Percentiles rank a stretch among this genome's conserved stretches.
phyloP scores from a whole-genome alignment of 1,140 invertebrate species.

The Bombus cullumanus region DNA sequence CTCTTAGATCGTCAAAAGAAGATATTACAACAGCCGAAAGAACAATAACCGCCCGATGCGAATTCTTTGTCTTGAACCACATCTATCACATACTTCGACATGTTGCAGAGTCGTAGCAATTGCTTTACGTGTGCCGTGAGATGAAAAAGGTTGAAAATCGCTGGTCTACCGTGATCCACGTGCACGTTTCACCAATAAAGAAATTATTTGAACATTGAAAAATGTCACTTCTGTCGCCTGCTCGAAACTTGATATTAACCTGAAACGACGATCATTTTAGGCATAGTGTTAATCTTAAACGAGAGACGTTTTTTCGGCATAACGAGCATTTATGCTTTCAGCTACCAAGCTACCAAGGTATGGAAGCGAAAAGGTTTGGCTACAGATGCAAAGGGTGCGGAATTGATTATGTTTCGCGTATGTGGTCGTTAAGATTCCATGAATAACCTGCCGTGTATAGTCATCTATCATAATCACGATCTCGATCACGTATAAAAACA shows the following conservation, averaged over 20 bases:
- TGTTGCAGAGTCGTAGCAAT: no score
- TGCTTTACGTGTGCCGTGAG: no score
- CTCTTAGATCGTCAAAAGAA: no score
- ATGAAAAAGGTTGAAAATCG: no score
- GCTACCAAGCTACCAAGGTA: slow-evolving; percentile 8
- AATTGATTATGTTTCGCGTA: neutral
- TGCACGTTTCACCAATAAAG: slow-evolving; percentile 3
- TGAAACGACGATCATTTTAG: neutral
- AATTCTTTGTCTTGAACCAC: no score
- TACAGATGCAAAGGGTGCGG: slow-evolving; percentile 68
- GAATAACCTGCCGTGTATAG: neutral
- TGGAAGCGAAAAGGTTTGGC: neutral
- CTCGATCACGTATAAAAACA: neutral
- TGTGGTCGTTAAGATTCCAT: neutral
- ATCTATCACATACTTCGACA: no score
- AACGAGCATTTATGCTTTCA: slow-evolving; percentile 45
- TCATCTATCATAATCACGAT: neutral
- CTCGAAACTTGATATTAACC: neutral
- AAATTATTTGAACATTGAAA: neutral
- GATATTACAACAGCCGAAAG: no score
- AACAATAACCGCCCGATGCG: no score
- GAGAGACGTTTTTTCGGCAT: neutral
- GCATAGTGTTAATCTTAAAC: neutral
- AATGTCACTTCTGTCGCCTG: neutral
- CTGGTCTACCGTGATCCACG: neutral